These are phyloP conservation scores for Palythoa grandiflora DNA, from an alignment of 92 coral and sea anemone species.

Conservation along the genomic window DNA sequence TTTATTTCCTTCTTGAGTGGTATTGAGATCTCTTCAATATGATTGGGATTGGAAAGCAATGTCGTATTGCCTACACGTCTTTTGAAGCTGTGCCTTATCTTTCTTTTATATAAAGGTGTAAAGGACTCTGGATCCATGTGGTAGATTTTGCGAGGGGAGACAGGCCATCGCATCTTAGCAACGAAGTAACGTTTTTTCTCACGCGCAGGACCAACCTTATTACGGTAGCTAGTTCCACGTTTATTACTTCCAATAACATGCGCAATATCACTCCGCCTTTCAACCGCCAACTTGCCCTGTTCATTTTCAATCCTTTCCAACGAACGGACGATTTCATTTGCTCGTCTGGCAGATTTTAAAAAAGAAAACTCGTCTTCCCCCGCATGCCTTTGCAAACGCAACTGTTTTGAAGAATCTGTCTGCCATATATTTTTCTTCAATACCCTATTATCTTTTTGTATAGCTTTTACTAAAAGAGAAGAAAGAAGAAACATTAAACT, in stretches of 20 bases:
- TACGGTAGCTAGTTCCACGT: background rate
- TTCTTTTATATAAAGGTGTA: constrained; percentile 33
- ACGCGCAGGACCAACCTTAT: background rate
- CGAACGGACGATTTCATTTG: constrained; percentile 65
- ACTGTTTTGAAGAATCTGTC: background rate
- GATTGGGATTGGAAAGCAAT: background rate
- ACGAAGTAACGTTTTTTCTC: background rate
- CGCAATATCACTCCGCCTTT: constrained; percentile 43
- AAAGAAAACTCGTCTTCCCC: constrained; percentile 39
- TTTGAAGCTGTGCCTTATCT: background rate
- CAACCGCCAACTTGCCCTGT: constrained; percentile 13
- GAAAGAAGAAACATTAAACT: background rate
- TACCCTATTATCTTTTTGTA: background rate
- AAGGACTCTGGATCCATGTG: constrained; percentile 34
- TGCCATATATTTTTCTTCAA: background rate
- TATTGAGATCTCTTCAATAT: background rate
- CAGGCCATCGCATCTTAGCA: background rate
- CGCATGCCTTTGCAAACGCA: constrained; percentile 7
- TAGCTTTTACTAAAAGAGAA: constrained; percentile 34
- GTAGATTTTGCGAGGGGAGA: constrained; percentile 34
- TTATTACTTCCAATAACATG: constrained; percentile 4
- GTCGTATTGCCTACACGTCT: background rate
- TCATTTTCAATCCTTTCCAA: constrained; percentile 74
- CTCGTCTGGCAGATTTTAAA: constrained; percentile 37
- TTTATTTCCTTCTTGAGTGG: background rate